Evolutionary conservation across 2,113 vertebrate genomes (phyloP).

Genomic region (Isichthys henryi): DNA sequence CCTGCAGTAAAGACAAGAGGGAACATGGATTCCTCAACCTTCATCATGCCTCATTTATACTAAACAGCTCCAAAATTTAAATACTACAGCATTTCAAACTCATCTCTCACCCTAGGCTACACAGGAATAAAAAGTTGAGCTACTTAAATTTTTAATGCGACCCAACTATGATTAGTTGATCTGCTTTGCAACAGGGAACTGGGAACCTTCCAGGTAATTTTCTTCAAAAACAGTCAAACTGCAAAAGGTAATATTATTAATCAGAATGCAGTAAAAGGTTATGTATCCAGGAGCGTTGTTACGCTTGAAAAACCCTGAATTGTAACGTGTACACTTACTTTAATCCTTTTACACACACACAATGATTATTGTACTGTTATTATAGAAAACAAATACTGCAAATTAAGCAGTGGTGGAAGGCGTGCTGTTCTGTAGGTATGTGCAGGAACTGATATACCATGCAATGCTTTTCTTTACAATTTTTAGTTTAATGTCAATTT

Average conservation of each 20-base stretch:
- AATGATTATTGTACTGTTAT: not conserved
- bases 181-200: not conserved
- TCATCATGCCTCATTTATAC: not conserved
- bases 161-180: not conserved
- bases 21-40: not conserved
- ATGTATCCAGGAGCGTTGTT: not conserved
- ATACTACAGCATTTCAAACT: not conserved
- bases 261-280: not conserved
- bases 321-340: not conserved
- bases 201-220: not conserved
- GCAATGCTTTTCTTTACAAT: not conserved
- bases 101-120: not conserved
- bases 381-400: not conserved
- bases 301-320: not conserved
- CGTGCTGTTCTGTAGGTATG: not conserved
- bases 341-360: not conserved
- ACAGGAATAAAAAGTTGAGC: not conserved
- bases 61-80: not conserved
- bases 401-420: not conserved
- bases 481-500: not conserved
- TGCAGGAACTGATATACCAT: not conserved
- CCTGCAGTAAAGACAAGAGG: conserved; percentile 31
- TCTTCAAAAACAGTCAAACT: not conserved
- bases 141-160: not conserved
- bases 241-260: not conserved